Conservation (phyloP, 2,797 vertebrate species). For the Thaleichthys pacificus region DNA sequence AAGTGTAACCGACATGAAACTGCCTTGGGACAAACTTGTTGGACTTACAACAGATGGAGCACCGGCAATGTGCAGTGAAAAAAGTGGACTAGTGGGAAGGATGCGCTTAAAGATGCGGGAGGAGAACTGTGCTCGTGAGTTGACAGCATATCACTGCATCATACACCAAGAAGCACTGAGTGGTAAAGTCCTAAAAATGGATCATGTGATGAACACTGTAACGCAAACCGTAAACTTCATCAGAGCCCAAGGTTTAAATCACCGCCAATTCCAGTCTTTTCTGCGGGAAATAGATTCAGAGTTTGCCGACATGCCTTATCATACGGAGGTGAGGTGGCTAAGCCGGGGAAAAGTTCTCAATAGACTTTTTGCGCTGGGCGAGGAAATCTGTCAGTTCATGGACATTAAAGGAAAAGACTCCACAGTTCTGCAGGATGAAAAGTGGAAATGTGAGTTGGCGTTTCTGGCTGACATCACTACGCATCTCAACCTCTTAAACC, state of each 20-base stretch:
- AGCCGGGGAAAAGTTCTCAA: conserved; percentile 27
- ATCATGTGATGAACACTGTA: conserved; percentile 20
- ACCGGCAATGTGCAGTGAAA: no score
- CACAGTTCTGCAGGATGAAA: conserved; percentile 5
- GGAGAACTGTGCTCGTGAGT: conserved; percentile 13
- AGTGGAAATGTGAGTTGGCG: conserved; percentile 13
- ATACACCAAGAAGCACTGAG: conserved; percentile 12
- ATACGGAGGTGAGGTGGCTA: conserved; percentile 27
- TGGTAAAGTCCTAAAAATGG: conserved; percentile 16
- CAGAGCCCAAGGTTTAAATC: neutral
- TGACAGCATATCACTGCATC: conserved; percentile 9
- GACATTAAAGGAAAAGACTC: conserved; percentile 25
- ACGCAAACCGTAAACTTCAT: conserved; percentile 25
- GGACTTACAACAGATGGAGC: no score
- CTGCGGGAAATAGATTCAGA: conserved; percentile 11
- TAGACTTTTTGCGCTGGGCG: conserved; percentile 19
- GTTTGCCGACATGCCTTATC: conserved; percentile 20
- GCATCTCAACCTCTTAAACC: conserved; percentile 30
- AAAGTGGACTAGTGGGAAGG: conserved; percentile 10
- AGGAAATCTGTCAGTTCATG: conserved; percentile 24
- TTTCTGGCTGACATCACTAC: conserved; percentile 13
- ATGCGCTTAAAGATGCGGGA: conserved; percentile 8
- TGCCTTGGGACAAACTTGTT: conserved; percentile 18
- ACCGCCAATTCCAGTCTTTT: conserved; percentile 13
- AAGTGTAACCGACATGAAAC: conserved; percentile 20